These are phyloP conservation scores for Panagrolaimus sp. DNA, from an alignment of 1,140 invertebrate genomes.

Conservation along the genomic window DNA sequence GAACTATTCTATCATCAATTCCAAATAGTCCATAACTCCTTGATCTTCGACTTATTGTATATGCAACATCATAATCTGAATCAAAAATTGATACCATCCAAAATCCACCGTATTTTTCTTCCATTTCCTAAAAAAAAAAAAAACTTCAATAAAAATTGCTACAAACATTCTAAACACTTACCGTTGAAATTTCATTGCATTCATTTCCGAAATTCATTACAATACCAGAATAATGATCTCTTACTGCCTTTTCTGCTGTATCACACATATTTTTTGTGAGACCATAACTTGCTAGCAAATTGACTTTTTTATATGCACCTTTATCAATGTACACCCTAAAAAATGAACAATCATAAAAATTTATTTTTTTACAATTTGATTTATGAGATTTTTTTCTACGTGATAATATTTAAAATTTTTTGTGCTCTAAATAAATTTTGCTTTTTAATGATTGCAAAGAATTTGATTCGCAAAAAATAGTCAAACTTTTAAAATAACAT, in stretches of 20 bases:
- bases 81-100: conserved; percentile 11
- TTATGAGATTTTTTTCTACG: no score
- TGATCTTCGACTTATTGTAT: not conserved
- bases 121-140: not conserved
- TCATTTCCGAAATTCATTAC: not conserved
- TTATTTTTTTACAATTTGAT: no score
- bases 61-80: not conserved
- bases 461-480: no score
- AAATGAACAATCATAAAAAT: not conserved
- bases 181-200: not conserved
- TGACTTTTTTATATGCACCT: not conserved
- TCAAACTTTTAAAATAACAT: no score
- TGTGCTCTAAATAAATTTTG: no score
- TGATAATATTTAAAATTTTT: no score
- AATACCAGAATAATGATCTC: conserved; percentile 11
- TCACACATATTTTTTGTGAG: not conserved
- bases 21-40: not conserved
- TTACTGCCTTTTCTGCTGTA: not conserved
- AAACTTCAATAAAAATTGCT: not conserved
- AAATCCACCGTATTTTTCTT: not conserved
- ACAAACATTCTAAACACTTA: not conserved
- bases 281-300: not conserved
- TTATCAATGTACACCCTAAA: not conserved
- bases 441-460: no score
- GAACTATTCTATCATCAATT: conserved; percentile 7